Base-by-base conservation (phyloP, 2,797 vertebrate species). In the Alcedo quadribrachys region DNA sequence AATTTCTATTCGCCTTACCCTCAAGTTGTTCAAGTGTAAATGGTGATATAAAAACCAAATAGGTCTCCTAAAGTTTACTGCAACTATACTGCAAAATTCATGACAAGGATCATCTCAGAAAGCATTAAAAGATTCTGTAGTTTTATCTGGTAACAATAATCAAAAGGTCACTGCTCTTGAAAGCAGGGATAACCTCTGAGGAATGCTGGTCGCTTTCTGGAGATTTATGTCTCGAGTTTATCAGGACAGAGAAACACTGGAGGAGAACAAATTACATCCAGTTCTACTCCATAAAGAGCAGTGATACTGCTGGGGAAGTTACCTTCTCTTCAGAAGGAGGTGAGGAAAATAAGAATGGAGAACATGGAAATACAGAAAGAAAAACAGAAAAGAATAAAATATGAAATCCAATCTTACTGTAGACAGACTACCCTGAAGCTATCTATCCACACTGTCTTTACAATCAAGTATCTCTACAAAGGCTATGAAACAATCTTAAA, bases 151-250 rank as follows among this genome's bases (percentile, higher is more conserved):
- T 42, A 70, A 69, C 48, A 86, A 86, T 84, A 82, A 90, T 77
- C 85, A 82, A 65, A 94, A 93, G 89, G 90, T 86, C 91, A 93
- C 74, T 65, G 74, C n/a, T 88, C 75, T 48, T 17, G 32, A 70
- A 84, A 81, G 83, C 7, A 5, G 1, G 14, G 57, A 63, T 25
- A 93, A 65, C 55, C 63, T 76, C 78, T 28, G 33, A 89, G 53
- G 42, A 92, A 93, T 40, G 67, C n/a, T 43, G 25, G 48, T 42
- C 40, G 43, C 55, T 42, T 68, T 50, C 83, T 55, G 40, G 51
- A 90, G 35, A 94, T 90, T 77, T 70, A 81, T 6, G 6, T 40
- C 25, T 28, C 0, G 0, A 81, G 83, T 82, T 93, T 57, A 91
- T 74, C 40, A 57, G n/a, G 61, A 89, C 60, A 81, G 50, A 67